Conservation (phyloP, 2,113 vertebrate species). For the Bufo bufo region DNA sequence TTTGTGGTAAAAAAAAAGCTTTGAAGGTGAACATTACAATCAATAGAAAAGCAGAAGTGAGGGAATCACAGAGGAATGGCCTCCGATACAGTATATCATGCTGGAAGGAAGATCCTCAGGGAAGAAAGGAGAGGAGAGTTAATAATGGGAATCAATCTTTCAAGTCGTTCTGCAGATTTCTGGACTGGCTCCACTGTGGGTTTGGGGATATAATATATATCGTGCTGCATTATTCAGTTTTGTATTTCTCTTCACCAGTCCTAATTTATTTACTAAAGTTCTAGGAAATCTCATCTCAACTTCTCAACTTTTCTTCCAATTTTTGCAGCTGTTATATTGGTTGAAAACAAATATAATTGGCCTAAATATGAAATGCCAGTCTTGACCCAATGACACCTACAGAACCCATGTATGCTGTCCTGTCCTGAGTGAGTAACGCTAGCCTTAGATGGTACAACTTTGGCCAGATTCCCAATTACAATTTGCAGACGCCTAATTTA, state of each 20-base stretch:
- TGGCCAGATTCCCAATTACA: no score
- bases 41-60: constrained; percentile 4
- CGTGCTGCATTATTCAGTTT: neutral
- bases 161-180: neutral
- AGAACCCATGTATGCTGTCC: no score
- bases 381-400: no score
- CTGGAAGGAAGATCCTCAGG: constrained; percentile 13
- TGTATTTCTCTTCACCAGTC: neutral
- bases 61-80: neutral
- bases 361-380: no score
- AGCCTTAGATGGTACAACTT: no score
- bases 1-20: constrained; percentile 22
- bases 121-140: neutral
- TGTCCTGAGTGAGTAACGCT: no score
- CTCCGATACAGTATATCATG: neutral
- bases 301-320: neutral
- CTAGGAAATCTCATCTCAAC: neutral
- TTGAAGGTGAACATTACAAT: constrained; percentile 21
- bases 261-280: neutral
- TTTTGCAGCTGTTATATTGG: neutral
- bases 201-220: neutral
- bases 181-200: neutral
- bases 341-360: no score
- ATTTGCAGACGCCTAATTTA: no score
- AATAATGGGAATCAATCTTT: constrained; percentile 15